Evolutionary conservation across 2,888 invertebrate species (phyloP), one percentile per base, ranked within the genome.

Genomic region (Hipparchia sbordonii): DNA sequence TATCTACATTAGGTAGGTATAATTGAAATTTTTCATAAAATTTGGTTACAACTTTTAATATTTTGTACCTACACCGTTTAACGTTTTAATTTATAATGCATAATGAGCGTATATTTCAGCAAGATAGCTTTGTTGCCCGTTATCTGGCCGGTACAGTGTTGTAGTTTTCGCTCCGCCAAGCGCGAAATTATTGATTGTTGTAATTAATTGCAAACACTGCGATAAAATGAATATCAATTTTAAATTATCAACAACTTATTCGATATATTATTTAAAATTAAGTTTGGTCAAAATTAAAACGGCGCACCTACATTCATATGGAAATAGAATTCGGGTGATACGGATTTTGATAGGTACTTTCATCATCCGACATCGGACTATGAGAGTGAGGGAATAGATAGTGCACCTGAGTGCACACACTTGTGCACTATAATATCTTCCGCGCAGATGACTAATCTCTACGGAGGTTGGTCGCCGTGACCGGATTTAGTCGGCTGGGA

Each of bases 121-220:
- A 79, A 78, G 80, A 81, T 81, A 79, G 79, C 78, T 77, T 76
- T 78, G 76, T 80, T 76, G 68, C 75, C 77, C 79, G 84, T 84
- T 88, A 89, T 90, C 89, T 80, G 82, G 77, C 61, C 79, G 81
- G 78, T 79, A 78, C 88, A 87, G 87, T 85, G 84, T 83, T 80
- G 85, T 83, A 85, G 85, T 87, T 87, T 87, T 87, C 88, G 85
- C 88, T 88, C 86, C 82, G 78, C 84, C 82, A 81, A 90, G 90
- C 90, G 84, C 84, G 81, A 88, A 88, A 91, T 90, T 91, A 90
- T 91, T 89, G 90, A 91, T 89, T 87, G 85, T 87, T 86, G 87
- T 89, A 90, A 91, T 90, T 91, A 91, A 91, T 89, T 87, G 90
- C 89, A 88, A 89, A 90, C 85, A 87, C 82, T 75, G 79, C 80